Conservation (phyloP, 1,140 invertebrate species). For the Drosophila pallidifrons region DNA sequence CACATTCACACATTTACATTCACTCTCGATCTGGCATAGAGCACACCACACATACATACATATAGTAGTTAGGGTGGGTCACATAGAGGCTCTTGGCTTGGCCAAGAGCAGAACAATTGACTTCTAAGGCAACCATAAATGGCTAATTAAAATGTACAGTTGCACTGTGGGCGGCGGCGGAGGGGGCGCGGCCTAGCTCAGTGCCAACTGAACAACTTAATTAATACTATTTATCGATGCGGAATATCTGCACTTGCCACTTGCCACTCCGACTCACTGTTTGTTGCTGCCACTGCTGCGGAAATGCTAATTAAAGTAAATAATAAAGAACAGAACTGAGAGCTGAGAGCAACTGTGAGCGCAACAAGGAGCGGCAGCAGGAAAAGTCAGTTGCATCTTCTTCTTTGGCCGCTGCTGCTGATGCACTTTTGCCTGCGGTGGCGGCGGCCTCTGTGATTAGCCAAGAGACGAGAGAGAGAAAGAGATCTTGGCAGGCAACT, state of each 20-base stretch:
- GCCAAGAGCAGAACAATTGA: constrained; percentile 23
- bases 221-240: constrained; percentile 81
- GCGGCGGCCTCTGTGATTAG: constrained; percentile 76
- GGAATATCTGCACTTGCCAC: constrained; percentile 66
- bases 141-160: constrained; percentile 66
- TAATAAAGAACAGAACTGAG: constrained; percentile 50
- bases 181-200: constrained; percentile 47
- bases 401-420: constrained; percentile 27
- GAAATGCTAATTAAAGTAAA: constrained; percentile 83
- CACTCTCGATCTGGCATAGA: too few relatives aligned
- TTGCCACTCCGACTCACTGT: constrained; percentile 8
- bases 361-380: constrained; percentile 1
- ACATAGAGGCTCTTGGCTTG: neutral
- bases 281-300: constrained; percentile 29
- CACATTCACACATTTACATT: too few relatives aligned
- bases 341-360: neutral
- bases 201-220: constrained; percentile 76
- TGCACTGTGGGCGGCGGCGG: constrained; percentile 32
- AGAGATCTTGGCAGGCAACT: neutral
- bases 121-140: constrained; percentile 38
- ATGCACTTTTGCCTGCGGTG: constrained; percentile 3
- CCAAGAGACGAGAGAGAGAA: constrained; percentile 7
- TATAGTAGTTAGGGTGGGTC: neutral
- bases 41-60: too few relatives aligned
- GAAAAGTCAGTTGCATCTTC: constrained; percentile 3